These are phyloP conservation scores for Sitta carolinensis DNA, from an alignment of 2,797 vertebrate species.

Conservation along the genomic window DNA sequence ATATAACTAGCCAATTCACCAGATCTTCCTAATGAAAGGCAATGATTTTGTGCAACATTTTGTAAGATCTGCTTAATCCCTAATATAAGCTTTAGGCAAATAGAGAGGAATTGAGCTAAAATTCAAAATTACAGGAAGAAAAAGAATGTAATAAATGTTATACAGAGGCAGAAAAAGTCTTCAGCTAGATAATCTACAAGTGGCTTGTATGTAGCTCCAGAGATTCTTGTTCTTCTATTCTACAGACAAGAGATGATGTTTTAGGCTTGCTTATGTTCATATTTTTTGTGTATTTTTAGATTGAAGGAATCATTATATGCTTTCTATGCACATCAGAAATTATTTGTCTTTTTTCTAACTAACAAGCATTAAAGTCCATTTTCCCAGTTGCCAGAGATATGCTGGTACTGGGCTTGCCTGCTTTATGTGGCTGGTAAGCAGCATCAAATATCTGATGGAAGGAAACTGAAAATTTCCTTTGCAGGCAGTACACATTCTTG, in stretches of 20 bases:
- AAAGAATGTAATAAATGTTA: not conserved
- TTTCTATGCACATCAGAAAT: not conserved
- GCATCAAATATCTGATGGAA: not conserved
- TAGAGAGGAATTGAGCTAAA: not conserved
- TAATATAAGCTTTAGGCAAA: not conserved
- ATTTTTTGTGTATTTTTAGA: not conserved
- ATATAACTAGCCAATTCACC: not conserved
- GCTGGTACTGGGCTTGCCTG: not conserved
- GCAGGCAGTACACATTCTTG: not conserved
- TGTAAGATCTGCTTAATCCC: constrained; percentile 16
- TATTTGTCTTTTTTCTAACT: not conserved
- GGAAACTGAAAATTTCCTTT: not conserved
- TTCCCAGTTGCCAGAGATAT: not conserved
- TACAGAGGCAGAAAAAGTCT: not conserved
- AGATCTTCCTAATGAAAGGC: not conserved
- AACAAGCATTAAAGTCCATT: not conserved
- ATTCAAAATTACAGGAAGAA: not conserved
- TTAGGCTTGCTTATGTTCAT: not conserved
- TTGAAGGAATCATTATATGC: not conserved
- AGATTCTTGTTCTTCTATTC: not conserved
- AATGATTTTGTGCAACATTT: constrained; percentile 27
- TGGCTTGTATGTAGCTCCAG: not conserved
- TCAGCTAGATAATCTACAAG: not conserved
- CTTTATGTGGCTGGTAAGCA: not conserved
- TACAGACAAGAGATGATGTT: not conserved